A percentile compares a stretch with the other conserved stretches of the same genome.
phyloP scores from a whole-genome alignment of 1,140 invertebrate genomes.

The Paramacrobiotus metropolitanus region DNA sequence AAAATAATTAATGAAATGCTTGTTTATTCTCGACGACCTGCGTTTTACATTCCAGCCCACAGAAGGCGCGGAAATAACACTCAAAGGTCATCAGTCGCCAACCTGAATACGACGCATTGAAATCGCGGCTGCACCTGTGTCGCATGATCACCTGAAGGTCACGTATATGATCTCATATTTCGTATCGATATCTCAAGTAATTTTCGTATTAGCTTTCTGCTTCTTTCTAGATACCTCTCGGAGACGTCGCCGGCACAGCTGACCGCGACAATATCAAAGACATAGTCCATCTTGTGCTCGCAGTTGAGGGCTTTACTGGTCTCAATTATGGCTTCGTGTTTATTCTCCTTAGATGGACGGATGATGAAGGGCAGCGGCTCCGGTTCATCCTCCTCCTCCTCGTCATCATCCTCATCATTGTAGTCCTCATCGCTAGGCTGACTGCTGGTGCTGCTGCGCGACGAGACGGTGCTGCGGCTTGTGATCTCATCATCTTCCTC shows the following conservation, averaged over 20 bases:
- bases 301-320: slow-evolving; percentile 61
- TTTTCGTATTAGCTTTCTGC: no score
- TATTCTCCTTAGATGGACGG: slow-evolving; percentile 15
- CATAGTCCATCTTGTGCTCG: slow-evolving; percentile 76
- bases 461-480: background rate
- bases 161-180: no score
- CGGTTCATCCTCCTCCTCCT: background rate
- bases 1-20: no score
- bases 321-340: slow-evolving; percentile 36
- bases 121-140: no score
- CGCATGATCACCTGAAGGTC: no score
- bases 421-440: background rate
- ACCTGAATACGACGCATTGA: no score
- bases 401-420: background rate
- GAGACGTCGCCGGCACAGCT: slow-evolving; percentile 60
- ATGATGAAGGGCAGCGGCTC: slow-evolving; percentile 4
- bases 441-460: background rate
- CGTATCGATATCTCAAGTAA: no score
- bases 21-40: no score
- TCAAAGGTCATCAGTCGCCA: no score
- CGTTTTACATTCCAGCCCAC: no score
- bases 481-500: background rate
- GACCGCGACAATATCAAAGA: slow-evolving; percentile 76
- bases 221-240: no score
- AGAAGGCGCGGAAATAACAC: no score